These are phyloP conservation scores for Eubasilissa regina DNA, from an alignment of 1,140 invertebrate genomes.

Conservation along the genomic window DNA sequence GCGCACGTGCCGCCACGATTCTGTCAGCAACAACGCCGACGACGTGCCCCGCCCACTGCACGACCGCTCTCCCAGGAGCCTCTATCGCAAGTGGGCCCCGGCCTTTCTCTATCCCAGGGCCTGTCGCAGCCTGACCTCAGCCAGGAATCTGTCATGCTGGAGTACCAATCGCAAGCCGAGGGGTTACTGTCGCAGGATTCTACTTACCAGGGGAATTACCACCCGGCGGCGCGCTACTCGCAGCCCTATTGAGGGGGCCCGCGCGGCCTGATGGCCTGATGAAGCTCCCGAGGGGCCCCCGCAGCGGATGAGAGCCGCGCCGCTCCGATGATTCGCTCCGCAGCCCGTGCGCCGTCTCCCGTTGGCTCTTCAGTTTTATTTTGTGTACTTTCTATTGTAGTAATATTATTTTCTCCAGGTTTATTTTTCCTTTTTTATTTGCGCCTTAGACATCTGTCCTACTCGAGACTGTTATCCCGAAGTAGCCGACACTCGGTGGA, in stretches of 20 bases:
- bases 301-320: conserved; percentile 11
- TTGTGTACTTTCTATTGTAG: conserved; percentile 26
- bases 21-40: conserved; percentile 86
- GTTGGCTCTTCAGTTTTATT: conserved; percentile 34
- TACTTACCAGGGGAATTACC: conserved; percentile 86
- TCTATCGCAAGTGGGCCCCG: conserved; percentile 79
- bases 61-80: conserved; percentile 71
- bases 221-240: conserved; percentile 75
- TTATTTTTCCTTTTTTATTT: conserved; percentile 28
- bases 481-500: conserved; percentile 12
- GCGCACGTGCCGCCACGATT: conserved; percentile 89
- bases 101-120: conserved; percentile 80
- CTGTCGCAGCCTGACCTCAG: conserved; percentile 87
- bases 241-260: conserved; percentile 74
- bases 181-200: conserved; percentile 96
- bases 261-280: conserved; percentile 53
- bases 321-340: conserved; percentile 22
- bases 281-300: conserved; percentile 36
- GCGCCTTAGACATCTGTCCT: conserved; percentile 17
- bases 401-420: conserved; percentile 34
- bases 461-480: conserved; percentile 1
- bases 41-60: conserved; percentile 55
- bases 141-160: conserved; percentile 90
- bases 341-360: conserved; percentile 8
- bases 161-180: conserved; percentile 95